Conservation (phyloP, 2,797 vertebrate genomes). For the Peromyscus aztecus region DNA sequence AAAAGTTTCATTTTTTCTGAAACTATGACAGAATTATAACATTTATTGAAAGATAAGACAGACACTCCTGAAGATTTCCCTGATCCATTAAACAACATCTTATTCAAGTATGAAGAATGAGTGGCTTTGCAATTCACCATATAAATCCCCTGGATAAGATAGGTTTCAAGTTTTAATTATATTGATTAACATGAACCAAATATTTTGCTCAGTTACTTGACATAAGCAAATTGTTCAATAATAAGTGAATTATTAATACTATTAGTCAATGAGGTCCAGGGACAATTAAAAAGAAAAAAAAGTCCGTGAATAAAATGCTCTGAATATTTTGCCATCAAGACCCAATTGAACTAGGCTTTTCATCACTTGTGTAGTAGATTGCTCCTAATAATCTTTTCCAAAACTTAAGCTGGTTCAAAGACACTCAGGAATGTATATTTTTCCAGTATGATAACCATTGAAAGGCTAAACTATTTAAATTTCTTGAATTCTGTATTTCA, state of each 20-base stretch:
- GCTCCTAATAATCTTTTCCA: neutral
- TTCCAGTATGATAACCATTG: neutral
- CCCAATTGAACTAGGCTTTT: neutral
- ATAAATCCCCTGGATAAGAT: neutral
- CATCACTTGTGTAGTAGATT: neutral
- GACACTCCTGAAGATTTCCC: neutral
- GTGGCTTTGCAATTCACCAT: neutral
- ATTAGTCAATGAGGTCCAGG: neutral
- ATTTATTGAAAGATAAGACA: neutral
- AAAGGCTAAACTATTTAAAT: slow-evolving; percentile 20
- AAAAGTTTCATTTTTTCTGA: neutral
- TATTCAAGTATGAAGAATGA: neutral
- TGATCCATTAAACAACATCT: neutral
- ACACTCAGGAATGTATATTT: neutral
- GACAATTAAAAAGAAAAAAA: neutral
- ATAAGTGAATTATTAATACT: neutral
- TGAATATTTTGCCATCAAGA: neutral
- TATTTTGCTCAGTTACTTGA: neutral
- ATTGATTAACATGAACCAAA: neutral
- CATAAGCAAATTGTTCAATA: neutral
- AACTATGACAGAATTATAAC: neutral
- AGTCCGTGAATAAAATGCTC: neutral
- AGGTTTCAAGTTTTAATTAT: neutral
- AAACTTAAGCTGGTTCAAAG: neutral
- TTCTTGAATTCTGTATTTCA: slow-evolving; percentile 39